Evolutionary conservation across 2,888 invertebrate species (phyloP).

Genomic region (Atethmia centrago): DNA sequence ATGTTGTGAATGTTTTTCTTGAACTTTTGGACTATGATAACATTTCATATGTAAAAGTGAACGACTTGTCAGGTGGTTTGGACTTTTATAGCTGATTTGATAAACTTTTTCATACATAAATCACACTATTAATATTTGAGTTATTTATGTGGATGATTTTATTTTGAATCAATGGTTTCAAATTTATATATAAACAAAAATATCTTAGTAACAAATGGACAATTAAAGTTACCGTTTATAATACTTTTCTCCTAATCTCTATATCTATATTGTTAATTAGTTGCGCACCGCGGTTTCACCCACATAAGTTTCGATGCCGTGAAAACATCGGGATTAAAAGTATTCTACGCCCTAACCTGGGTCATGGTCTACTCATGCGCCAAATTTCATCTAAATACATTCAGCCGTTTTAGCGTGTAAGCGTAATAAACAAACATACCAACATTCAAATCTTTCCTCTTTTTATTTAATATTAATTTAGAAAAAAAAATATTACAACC

Average conservation of each 20-base stretch:
- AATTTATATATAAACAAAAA: background rate
- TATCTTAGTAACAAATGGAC: background rate
- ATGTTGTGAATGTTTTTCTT: background rate
- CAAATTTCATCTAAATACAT: no score
- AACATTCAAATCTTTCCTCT: no score
- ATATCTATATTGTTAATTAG: background rate
- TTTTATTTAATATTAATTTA: no score
- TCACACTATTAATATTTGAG: background rate
- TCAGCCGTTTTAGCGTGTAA: no score
- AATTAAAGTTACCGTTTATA: background rate
- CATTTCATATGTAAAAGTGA: background rate
- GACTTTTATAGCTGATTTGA: background rate
- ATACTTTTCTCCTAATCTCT: background rate
- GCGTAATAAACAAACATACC: no score
- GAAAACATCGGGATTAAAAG: no score
- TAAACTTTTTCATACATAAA: no score
- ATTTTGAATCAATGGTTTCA: background rate
- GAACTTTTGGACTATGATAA: background rate
- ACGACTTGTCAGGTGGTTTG: background rate
- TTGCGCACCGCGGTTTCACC: no score
- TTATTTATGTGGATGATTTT: background rate
- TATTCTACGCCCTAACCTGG: no score
- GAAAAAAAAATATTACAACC: background rate
- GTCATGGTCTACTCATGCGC: no score
- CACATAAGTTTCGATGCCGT: no score